These are phyloP conservation scores for Macrophya alboannulata DNA, from an alignment of 2,888 invertebrate genomes.

Conservation along the genomic window DNA sequence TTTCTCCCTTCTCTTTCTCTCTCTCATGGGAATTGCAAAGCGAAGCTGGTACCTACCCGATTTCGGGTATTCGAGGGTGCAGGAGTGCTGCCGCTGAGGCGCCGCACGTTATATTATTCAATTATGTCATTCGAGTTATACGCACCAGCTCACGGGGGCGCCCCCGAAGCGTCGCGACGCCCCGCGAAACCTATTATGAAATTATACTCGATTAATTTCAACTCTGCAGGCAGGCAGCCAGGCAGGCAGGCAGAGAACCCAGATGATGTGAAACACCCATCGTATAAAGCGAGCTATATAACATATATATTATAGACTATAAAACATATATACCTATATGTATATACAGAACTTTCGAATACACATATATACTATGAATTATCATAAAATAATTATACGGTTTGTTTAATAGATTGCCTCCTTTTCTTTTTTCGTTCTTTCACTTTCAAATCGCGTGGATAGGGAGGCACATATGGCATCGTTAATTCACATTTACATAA, in stretches of 20 bases:
- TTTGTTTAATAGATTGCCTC: conserved; percentile 31
- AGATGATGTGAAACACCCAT: neutral
- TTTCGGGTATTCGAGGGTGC: neutral
- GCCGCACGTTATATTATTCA: conserved; percentile 77
- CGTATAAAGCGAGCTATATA: too few relatives aligned
- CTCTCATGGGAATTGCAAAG: conserved; percentile 22
- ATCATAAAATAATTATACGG: conserved; percentile 75
- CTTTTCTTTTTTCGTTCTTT: neutral
- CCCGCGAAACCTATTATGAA: conserved; percentile 72
- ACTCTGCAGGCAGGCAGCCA: conserved; percentile 44
- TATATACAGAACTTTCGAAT: too few relatives aligned
- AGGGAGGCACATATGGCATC: conserved; percentile 22
- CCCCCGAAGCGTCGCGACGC: conserved; percentile 41
- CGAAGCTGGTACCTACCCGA: conserved; percentile 19
- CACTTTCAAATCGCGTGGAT: neutral
- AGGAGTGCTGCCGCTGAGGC: conserved; percentile 12
- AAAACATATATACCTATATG: neutral
- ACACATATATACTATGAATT: conserved; percentile 71
- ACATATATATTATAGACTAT: too few relatives aligned
- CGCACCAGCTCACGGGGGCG: conserved; percentile 67
- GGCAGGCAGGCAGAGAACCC: conserved; percentile 47
- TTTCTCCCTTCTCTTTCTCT: too few relatives aligned
- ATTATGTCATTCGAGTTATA: conserved; percentile 78
- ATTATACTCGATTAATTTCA: conserved; percentile 79
- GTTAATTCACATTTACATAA: conserved; percentile 32